Base-by-base conservation (phyloP, 1,140 invertebrate genomes). In the Papilio aristodemus region DNA sequence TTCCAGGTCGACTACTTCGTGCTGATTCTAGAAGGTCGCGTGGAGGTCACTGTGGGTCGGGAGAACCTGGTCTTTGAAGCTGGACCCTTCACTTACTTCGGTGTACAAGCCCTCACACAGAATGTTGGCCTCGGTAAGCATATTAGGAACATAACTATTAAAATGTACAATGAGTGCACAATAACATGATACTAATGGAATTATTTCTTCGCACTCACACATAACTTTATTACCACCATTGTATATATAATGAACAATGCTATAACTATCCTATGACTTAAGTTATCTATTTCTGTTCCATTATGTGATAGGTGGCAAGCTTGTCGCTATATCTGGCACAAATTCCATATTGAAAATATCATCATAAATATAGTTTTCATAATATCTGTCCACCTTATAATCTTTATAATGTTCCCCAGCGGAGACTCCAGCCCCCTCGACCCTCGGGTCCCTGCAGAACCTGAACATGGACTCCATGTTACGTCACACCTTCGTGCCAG, bases 71-170 rank as follows among this genome's bases (percentile, higher is more conserved):
- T 96, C 27, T 99, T 98, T 89, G 97, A 98, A 86, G 96, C 96
- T 75, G 98, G 98, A 3, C 97, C 98, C 8, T 99, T 99, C 90
- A 97, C 97, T 0, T 98, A 96, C 91, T 99, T 99, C 90, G 98
- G 98, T 22, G 94, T 95, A 6, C 96, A 98, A 87, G 95, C 96
- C 11, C 91, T 97, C 27, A 94, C 93, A 19, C 94, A 95, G 80
- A 96, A 95, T 84, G 92, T 96, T 8, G 95, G 94, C 37, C 87
- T 96, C 13, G 95, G 95, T 96, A 92, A 93, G 83, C 73, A 0
- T 19, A 10, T 25, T n/a, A n/a, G 36, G 7, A 22, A 22, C 46
- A 19, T 1, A 17, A 6, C 6, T 32, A 32, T 3, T 6, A 32
- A 32, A 32, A 6, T 2, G 27, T 32, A 32, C 2, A 32, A 32